Conservation (phyloP, 2,888 invertebrate species). For the Laspeyria flexula region DNA sequence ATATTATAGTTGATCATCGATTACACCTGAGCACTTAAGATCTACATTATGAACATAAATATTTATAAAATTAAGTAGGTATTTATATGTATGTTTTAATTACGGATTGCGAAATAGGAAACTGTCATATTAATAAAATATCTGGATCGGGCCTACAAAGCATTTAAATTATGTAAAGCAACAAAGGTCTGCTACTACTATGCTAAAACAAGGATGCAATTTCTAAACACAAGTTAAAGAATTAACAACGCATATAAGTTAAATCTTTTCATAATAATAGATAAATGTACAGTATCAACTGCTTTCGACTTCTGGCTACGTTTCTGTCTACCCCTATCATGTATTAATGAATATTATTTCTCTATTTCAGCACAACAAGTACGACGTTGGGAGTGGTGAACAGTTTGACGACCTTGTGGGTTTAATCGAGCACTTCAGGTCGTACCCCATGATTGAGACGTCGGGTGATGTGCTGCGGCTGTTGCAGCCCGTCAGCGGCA, state of each 20-base stretch:
- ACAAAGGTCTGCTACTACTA: no score
- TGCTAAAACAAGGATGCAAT: no score
- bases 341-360: constrained; percentile 12
- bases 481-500: constrained; percentile 97
- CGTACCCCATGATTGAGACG: constrained; percentile 98
- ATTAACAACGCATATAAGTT: no score
- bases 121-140: no score
- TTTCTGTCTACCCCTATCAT: no score
- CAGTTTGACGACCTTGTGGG: constrained; percentile 96
- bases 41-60: neutral
- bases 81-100: neutral
- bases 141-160: no score
- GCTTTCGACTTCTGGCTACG: no score
- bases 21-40: constrained; percentile 2
- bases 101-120: neutral
- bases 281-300: no score
- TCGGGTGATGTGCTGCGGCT: constrained; percentile 97
- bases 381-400: constrained; percentile 98
- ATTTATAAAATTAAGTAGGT: neutral
- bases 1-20: neutral
- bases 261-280: no score
- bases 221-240: no score
- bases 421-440: constrained; percentile 97
- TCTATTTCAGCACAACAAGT: constrained; percentile 90
- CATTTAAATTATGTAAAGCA: no score